Conservation (phyloP, 2,888 invertebrate genomes). For the Ophraella communa region DNA sequence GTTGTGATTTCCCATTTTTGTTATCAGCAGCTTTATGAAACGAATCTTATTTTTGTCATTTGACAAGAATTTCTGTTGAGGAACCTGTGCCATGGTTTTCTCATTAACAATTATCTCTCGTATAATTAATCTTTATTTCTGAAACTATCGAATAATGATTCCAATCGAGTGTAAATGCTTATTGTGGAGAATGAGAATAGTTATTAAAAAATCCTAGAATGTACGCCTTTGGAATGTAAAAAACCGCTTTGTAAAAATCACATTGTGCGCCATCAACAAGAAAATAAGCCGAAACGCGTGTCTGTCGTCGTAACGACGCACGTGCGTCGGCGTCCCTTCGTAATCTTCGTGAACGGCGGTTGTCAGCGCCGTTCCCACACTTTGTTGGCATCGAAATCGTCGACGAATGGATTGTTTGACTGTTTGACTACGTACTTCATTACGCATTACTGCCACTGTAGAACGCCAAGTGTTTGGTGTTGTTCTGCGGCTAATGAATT, state of each 20-base stretch:
- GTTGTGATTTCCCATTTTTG: too few relatives aligned
- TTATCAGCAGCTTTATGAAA: too few relatives aligned
- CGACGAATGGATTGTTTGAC: constrained; percentile 17
- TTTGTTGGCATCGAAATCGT: constrained; percentile 30
- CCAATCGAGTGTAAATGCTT: too few relatives aligned
- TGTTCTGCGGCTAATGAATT: constrained; percentile 1
- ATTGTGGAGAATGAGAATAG: too few relatives aligned
- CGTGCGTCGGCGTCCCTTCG: constrained; percentile 50
- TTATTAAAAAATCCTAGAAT: too few relatives aligned
- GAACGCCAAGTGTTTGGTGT: constrained; percentile 3
- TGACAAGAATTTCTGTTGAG: too few relatives aligned
- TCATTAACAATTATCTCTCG: too few relatives aligned
- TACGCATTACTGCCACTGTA: constrained; percentile 18
- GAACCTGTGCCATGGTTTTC: too few relatives aligned
- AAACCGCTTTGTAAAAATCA: constrained; percentile 3
- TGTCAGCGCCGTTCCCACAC: constrained; percentile 53
- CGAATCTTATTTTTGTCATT: too few relatives aligned
- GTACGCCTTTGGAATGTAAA: not conserved
- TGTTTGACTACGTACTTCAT: constrained; percentile 29
- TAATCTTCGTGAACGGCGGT: constrained; percentile 55
- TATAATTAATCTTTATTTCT: too few relatives aligned
- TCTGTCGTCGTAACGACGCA: constrained; percentile 21
- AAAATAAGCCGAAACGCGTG: constrained; percentile 24
- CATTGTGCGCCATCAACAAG: constrained; percentile 15
- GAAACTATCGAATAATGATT: too few relatives aligned